These are phyloP conservation scores for Strix uralensis DNA, from an alignment of 2,113 vertebrate genomes.

Conservation along the genomic window DNA sequence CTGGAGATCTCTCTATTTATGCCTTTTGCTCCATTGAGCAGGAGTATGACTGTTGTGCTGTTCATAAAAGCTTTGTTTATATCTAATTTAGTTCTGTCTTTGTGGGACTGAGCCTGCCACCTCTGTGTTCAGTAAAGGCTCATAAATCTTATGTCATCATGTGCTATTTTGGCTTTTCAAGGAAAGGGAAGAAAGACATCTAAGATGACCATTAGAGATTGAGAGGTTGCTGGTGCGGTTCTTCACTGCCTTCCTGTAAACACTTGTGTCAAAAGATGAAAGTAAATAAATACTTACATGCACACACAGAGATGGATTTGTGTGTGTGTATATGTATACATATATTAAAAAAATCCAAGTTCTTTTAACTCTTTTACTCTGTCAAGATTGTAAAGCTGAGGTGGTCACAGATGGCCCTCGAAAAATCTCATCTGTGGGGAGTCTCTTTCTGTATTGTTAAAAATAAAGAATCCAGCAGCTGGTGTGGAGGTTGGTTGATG, in stretches of 20 bases:
- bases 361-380: background rate
- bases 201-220: background rate
- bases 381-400: background rate
- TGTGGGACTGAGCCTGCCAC: background rate
- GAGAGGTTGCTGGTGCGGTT: background rate
- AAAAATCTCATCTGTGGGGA: background rate
- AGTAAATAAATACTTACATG: background rate
- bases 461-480: background rate
- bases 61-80: accelerated
- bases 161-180: background rate
- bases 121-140: background rate
- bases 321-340: background rate
- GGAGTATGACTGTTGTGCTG: background rate
- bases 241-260: background rate
- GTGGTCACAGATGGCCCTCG: background rate
- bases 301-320: background rate
- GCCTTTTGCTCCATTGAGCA: background rate
- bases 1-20: background rate
- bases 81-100: too few relatives aligned
- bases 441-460: background rate
- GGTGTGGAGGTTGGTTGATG: background rate
- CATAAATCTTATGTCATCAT: too few relatives aligned
- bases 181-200: too few relatives aligned
- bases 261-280: background rate
- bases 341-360: background rate